phyloP scores from a whole-genome alignment of 2,797 vertebrate species.

The Esox masquinongy region DNA sequence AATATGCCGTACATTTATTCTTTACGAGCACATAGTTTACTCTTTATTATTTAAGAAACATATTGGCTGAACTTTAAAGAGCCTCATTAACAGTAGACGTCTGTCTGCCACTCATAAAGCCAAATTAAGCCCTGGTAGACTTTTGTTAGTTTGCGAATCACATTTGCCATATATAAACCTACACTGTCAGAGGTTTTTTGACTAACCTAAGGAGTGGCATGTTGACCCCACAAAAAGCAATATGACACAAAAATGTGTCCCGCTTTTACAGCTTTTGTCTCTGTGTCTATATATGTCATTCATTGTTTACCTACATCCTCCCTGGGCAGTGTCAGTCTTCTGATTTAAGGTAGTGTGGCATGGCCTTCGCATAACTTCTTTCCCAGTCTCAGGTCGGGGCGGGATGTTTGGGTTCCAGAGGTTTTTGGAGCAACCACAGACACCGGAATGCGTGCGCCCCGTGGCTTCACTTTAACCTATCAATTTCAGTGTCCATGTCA shows the following conservation, averaged over 20 bases:
- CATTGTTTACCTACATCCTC: neutral
- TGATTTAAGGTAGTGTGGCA: neutral
- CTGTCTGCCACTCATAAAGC: conserved; percentile 13
- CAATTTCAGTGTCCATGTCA: conserved; percentile 59
- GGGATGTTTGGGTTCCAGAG: conserved; percentile 65
- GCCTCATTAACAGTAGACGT: conserved; percentile 18
- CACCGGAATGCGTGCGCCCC: conserved; percentile 58
- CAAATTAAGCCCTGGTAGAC: conserved; percentile 15
- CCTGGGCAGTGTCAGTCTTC: neutral
- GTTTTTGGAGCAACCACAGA: conserved; percentile 66
- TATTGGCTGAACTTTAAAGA: neutral
- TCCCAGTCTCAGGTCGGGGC: conserved; percentile 58
- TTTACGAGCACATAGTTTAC: neutral
- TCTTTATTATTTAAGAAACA: neutral
- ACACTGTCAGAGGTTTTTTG: neutral
- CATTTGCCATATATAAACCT: neutral
- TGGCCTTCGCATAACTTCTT: conserved; percentile 15
- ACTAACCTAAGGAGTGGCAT: neutral
- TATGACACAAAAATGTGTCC: no score
- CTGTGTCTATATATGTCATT: neutral
- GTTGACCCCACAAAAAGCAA: neutral
- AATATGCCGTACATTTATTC: neutral
- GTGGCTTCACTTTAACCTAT: conserved; percentile 58
- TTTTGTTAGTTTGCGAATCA: conserved; percentile 10
- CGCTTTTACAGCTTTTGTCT: neutral